These are phyloP conservation scores for Sphecodes monilicornis DNA, from an alignment of 2,888 invertebrate genomes.

Conservation along the genomic window DNA sequence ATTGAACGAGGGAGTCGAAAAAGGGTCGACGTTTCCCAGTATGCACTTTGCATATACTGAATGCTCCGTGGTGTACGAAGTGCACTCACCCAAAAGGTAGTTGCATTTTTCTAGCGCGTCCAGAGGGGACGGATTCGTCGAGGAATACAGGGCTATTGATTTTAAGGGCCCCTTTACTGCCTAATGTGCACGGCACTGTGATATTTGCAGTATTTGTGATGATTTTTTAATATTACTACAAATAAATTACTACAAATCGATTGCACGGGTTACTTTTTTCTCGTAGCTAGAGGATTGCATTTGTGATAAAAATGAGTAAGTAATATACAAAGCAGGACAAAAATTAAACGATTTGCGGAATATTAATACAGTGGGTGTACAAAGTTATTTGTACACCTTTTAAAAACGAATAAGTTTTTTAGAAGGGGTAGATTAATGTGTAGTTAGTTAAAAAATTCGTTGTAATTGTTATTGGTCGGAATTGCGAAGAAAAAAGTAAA, in stretches of 20 bases:
- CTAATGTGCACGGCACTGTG: conserved; percentile 33
- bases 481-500: no score
- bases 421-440: no score
- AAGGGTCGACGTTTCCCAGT: conserved; percentile 50
- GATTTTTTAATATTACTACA: not conserved
- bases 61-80: conserved; percentile 71
- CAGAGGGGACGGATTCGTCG: conserved; percentile 42
- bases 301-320: no score
- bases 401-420: no score
- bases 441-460: no score
- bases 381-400: no score
- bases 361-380: no score
- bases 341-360: no score
- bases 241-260: not conserved
- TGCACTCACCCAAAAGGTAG: conserved; percentile 73
- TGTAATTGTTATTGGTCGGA: no score
- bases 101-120: conserved; percentile 70
- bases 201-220: not conserved
- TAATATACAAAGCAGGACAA: no score
- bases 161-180: conserved; percentile 72
- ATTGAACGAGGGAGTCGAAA: conserved; percentile 47
- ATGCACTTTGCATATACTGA: conserved; percentile 69
- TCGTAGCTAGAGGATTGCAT: no score
- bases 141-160: conserved; percentile 72
- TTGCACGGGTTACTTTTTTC: no score